phyloP scores from a whole-genome alignment of 2,888 invertebrate genomes.

The Harmothoe impar region DNA sequence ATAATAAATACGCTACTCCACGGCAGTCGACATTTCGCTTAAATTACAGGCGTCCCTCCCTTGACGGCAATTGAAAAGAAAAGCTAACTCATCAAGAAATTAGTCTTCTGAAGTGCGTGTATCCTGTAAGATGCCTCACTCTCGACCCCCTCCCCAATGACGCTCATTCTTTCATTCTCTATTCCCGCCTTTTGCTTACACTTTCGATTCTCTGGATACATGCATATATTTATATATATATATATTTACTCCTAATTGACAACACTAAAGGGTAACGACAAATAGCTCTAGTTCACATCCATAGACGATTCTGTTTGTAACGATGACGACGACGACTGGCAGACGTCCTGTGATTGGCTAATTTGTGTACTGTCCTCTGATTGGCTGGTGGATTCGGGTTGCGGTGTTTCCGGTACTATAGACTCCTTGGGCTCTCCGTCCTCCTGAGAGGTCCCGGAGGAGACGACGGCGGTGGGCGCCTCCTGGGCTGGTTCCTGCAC shows the following conservation, averaged over 20 bases:
- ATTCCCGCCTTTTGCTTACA: neutral
- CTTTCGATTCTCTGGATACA: neutral
- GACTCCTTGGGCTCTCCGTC: neutral
- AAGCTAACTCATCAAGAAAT: conserved; percentile 41
- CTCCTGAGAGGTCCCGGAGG: neutral
- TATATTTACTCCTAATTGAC: neutral
- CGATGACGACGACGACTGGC: conserved; percentile 34
- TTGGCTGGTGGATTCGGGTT: conserved; percentile 46
- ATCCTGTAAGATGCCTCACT: neutral
- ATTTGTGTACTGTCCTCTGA: conserved; percentile 50
- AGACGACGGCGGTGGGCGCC: neutral
- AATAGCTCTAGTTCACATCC: conserved; percentile 49
- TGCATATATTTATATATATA: neutral
- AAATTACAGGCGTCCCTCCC: conserved; percentile 28
- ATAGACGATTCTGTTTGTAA: conserved; percentile 48
- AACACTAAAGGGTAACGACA: conserved; percentile 46
- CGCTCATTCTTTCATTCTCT: neutral
- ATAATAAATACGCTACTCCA: conserved; percentile 48
- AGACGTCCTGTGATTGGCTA: conserved; percentile 53
- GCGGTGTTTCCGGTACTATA: neutral
- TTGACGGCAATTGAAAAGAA: neutral
- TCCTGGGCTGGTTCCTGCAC: neutral
- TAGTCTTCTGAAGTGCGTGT: conserved; percentile 46
- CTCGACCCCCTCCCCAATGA: neutral
- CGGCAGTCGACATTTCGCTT: conserved; percentile 22